Evolutionary conservation across 1,140 invertebrate genomes (phyloP), one percentile per base, ranked within the genome.

Genomic region (Lucilia cuprina): DNA sequence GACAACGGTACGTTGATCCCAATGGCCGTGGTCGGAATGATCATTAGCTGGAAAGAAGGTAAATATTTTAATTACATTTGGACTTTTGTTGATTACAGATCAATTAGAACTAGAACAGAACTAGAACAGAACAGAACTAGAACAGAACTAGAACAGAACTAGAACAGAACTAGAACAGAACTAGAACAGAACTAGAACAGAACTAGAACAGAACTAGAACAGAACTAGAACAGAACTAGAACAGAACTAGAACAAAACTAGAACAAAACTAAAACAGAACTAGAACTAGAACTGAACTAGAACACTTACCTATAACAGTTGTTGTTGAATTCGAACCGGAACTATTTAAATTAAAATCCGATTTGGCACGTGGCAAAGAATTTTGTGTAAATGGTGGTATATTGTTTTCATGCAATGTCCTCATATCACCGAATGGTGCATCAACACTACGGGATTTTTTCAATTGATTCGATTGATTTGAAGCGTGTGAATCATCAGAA

Each of bases 371-470:
- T 14, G 95, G 95, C 74, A 96, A 87, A 8, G 93, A 91, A 50
- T 85, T 86, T 83, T 91, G 88, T 89, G 93, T 85, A 92, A 93
- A 84, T 21, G 84, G 87, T 21, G 84, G 87, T 5, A 74, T 41
- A 10, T 87, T 82, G 17, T 84, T 87, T 80, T 90, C 65, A 92
- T 92, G 84, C 74, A 95, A 93, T 17, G 94, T 95, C 75, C 96
- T 93, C 85, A 97, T 94, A 87, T 97, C 96, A 49, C 97, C 92
- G 87, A 96, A 97, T 14, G 96, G 96, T 10, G 96, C 96, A 88
- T 98, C 96, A 92, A 98, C 96, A 83, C 96, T 97, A 87, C 96
- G 94, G 41, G 96, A 96, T 91, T 98, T 98, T 84, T 96, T 92
- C 85, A 97, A 90, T 86, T 96, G 96, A 0, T 96, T 96, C 74